Evolutionary conservation across 2,888 invertebrate species (phyloP).

Genomic region (Erebia aethiops): DNA sequence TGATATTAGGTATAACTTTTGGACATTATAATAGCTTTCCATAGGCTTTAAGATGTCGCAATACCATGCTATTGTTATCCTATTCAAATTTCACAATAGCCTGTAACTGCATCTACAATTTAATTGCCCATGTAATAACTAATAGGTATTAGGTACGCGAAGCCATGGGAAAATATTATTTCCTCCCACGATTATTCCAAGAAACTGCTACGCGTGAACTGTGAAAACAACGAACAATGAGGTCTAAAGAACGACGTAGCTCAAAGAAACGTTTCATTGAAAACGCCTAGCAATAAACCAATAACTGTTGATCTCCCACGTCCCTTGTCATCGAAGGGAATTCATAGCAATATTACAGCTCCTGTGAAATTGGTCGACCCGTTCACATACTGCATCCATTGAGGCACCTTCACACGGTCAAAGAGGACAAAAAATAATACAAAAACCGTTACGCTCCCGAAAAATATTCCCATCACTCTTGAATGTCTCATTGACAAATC

Average conservation of each 20-base stretch:
- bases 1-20: too few species aligned
- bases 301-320: slow-evolving; percentile 50
- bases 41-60: neutral
- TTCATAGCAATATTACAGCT: slow-evolving; percentile 49
- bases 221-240: slow-evolving; percentile 71
- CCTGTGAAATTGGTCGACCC: slow-evolving; percentile 55
- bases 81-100: slow-evolving; percentile 15
- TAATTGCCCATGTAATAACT: slow-evolving; percentile 10
- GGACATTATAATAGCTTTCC: too few species aligned
- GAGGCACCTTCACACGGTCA: slow-evolving; percentile 80
- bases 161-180: slow-evolving; percentile 42
- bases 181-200: slow-evolving; percentile 44
- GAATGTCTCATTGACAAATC: slow-evolving; percentile 77
- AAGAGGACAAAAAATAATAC: slow-evolving; percentile 79
- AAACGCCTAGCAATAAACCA: slow-evolving; percentile 58
- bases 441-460: slow-evolving; percentile 81
- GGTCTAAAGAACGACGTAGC: slow-evolving; percentile 57
- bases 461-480: slow-evolving; percentile 77
- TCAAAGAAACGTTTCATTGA: slow-evolving; percentile 76
- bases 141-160: slow-evolving; percentile 10
- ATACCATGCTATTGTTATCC: neutral
- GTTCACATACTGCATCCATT: slow-evolving; percentile 76
- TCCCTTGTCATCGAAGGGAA: slow-evolving; percentile 44
- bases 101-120: neutral
- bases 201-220: slow-evolving; percentile 68